A percentile compares a stretch with the other conserved stretches of the same genome.
Evolutionary conservation across 2,113 vertebrate species (phyloP).

Genomic region (Heterochromis multidens): DNA sequence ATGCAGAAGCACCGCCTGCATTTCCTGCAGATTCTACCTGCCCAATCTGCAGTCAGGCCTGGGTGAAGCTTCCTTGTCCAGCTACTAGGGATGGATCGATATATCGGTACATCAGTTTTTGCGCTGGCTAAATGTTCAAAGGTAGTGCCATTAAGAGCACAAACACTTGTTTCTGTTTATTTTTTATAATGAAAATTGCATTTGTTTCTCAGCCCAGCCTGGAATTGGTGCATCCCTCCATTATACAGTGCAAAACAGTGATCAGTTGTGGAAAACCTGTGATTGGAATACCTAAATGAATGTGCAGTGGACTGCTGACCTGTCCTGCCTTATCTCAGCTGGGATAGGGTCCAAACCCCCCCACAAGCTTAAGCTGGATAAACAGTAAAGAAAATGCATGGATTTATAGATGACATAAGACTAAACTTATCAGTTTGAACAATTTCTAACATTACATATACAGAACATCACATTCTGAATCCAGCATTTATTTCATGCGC

Average conservation of each 20-base stretch:
- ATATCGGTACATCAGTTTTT: neutral
- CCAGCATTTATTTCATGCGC: neutral
- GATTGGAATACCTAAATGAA: fast-evolving
- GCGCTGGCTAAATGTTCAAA: neutral
- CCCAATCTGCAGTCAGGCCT: neutral
- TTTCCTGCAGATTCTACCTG: neutral
- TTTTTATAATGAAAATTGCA: neutral
- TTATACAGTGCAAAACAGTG: too few relatives aligned
- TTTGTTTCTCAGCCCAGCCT: neutral
- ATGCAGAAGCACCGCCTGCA: neutral
- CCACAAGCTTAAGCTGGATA: too few relatives aligned
- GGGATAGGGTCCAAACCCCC: too few relatives aligned
- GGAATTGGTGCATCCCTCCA: neutral
- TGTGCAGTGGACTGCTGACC: neutral
- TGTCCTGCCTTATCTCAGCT: too few relatives aligned
- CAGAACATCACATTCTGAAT: neutral
- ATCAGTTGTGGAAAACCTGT: neutral
- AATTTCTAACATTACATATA: neutral
- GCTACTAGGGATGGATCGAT: neutral
- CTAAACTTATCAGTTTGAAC: too few relatives aligned
- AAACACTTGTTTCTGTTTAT: neutral
- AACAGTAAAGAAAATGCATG: neutral
- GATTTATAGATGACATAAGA: neutral
- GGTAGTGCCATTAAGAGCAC: neutral
- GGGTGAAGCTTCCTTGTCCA: neutral